Evolutionary conservation across 2,113 vertebrate genomes (phyloP), one percentile per base, ranked within the genome.

Genomic region (Myiozetetes cayanensis): DNA sequence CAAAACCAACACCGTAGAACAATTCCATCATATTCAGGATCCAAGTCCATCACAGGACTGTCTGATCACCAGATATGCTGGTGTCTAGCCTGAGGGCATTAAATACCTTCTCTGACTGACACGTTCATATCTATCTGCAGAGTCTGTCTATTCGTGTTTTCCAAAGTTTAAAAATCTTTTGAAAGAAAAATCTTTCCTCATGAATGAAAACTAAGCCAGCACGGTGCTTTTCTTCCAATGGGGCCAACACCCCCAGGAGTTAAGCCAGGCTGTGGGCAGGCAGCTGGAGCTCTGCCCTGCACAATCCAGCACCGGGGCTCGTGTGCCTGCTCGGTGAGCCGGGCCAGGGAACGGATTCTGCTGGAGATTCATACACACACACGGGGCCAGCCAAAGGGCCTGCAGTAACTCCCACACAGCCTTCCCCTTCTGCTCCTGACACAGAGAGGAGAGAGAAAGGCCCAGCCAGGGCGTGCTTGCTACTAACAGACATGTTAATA

Each of bases 291-390:
- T n/a, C n/a, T 12, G 6, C 30, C 14, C 7, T 53, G 65, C 13
- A 2, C 0, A 2, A 31, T 35, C 22, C 0, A 0, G 46, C 17
- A 4, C 27, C 0, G 2, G 6, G 17, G 61, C 22, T 37, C 4
- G 2, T 19, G 44, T 55, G 65, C 17, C 59, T 15, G n/a, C 16
- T 13, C 74, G 8, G 5, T 3, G 12, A 43, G n/a, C 39, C 5
- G 6, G 9, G 2, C 10, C 35, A 12, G 52, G 65, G 78, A 52
- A 21, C 18, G 2, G n/a, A 19, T 37, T 47, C 78, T 1, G 0
- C 66, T 52, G 30, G 20, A 68, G 68, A 84, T 37, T 10, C 44
- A 46, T 24, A 11, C 10, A 33, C 27, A 66, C 30, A 46, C 25
- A 65, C 19, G 21, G 27, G 18, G 75, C 8, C 46, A 73, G 63